phyloP scores from a whole-genome alignment of 1,140 invertebrate species.

The Pararge aegeria region DNA sequence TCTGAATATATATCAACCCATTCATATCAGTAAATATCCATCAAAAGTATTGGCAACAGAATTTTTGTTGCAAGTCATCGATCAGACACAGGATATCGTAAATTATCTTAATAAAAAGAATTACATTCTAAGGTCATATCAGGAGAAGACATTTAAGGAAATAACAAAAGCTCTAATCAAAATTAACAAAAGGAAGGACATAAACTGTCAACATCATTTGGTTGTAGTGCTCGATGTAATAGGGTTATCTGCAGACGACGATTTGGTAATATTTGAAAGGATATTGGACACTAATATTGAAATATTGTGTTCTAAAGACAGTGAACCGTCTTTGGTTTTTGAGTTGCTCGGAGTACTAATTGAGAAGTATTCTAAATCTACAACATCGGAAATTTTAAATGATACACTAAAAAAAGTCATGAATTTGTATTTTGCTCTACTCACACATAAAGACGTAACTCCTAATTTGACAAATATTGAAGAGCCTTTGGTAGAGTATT shows the following conservation, averaged over 20 bases:
- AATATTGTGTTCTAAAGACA: constrained; percentile 62
- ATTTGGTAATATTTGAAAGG: constrained; percentile 48
- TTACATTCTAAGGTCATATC: constrained; percentile 63
- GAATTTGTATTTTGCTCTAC: constrained; percentile 58
- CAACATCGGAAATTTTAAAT: constrained; percentile 43
- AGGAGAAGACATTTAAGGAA: constrained; percentile 68
- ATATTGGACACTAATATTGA: constrained; percentile 55
- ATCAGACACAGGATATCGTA: constrained; percentile 50
- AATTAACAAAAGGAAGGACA: constrained; percentile 61
- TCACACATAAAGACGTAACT: constrained; percentile 56
- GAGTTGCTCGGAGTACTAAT: constrained; percentile 62
- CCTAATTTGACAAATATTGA: constrained; percentile 79
- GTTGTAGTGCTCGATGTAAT: constrained; percentile 54
- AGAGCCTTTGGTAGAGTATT: constrained; percentile 76
- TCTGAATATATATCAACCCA: constrained; percentile 79
- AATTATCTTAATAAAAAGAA: constrained; percentile 54
- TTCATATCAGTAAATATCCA: constrained; percentile 59
- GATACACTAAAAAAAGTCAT: constrained; percentile 52
- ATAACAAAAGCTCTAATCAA: constrained; percentile 72
- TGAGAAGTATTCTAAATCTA: constrained; percentile 56
- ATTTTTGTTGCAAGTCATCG: constrained; percentile 69
- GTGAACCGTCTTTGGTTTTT: constrained; percentile 65
- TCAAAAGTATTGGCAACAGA: constrained; percentile 66
- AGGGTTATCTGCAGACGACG: constrained; percentile 57
- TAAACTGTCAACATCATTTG: constrained; percentile 52